phyloP scores from a whole-genome alignment of 1,140 invertebrate species.

The Agrypnia vestita region DNA sequence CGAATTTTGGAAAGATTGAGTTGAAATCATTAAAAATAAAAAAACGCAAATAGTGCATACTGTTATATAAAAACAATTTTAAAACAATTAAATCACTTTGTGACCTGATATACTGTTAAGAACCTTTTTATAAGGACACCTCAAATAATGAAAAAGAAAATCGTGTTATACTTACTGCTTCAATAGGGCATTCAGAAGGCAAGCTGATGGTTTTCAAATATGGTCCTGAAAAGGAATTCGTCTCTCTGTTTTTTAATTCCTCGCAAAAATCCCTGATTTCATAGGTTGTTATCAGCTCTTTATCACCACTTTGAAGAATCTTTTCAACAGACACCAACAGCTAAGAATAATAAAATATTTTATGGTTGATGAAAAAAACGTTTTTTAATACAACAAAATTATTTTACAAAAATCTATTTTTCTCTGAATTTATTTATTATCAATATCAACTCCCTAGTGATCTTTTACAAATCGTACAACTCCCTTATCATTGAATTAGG shows the following conservation, averaged over 20 bases:
- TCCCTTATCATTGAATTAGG: no score
- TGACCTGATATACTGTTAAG: no score
- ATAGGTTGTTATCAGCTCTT: slow-evolving; percentile 6
- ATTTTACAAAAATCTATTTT: neutral
- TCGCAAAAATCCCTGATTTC: slow-evolving; percentile 23
- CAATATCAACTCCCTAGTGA: no score
- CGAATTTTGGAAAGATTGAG: no score
- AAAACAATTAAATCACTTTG: no score
- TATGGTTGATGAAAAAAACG: neutral
- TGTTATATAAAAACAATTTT: no score
- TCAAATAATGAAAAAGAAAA: no score
- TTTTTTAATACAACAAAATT: neutral
- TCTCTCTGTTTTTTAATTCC: slow-evolving; percentile 11
- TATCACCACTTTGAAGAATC: neutral
- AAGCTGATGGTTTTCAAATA: slow-evolving; percentile 25
- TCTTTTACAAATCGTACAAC: no score
- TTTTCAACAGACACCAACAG: neutral
- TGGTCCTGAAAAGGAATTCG: neutral
- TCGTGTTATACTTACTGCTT: slow-evolving; percentile 33
- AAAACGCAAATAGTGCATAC: no score
- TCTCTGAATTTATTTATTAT: no score
- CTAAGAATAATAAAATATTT: slow-evolving; percentile 3
- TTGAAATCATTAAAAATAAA: no score
- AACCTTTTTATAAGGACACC: no score
- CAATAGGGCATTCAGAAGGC: slow-evolving; percentile 6